Evolutionary conservation across 2,113 vertebrate species (phyloP).

Genomic region (Chascanopsetta lugubris): DNA sequence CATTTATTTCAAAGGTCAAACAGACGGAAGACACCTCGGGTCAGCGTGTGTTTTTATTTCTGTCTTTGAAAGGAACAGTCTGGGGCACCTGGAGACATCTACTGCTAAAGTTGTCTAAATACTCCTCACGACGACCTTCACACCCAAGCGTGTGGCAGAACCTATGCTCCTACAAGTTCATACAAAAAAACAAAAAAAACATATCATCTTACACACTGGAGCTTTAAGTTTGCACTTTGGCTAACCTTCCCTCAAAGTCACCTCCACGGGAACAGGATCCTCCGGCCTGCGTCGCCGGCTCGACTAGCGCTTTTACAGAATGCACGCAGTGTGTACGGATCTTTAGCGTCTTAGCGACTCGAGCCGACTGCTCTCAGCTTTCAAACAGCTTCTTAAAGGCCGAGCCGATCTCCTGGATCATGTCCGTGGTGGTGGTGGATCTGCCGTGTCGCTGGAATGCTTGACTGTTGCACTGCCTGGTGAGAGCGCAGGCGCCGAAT

Average conservation of each 20-base stretch:
- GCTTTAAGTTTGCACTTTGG: not conserved
- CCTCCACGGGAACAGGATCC: not conserved
- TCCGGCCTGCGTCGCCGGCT: not conserved
- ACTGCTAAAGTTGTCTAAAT: too few relatives aligned
- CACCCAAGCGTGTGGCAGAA: too few relatives aligned
- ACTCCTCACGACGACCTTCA: too few relatives aligned
- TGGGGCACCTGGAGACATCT: too few relatives aligned
- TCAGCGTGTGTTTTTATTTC: conserved; percentile 19
- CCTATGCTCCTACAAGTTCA: too few relatives aligned
- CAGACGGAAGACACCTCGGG: too few relatives aligned
- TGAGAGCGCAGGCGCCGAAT: conserved; percentile 90
- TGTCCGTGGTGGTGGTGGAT: conserved; percentile 92
- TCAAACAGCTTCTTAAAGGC: conserved; percentile 94
- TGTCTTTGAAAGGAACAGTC: too few relatives aligned
- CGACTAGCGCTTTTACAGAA: not conserved
- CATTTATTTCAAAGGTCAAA: conserved; percentile 45
- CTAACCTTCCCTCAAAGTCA: not conserved
- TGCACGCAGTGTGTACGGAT: conserved; percentile 1
- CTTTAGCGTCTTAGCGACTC: conserved; percentile 6
- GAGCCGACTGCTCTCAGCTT: conserved; percentile 76
- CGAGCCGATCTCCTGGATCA: conserved; percentile 91
- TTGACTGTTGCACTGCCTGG: conserved; percentile 90
- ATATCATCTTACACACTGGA: too few relatives aligned
- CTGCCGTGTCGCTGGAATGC: conserved; percentile 91
- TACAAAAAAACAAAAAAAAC: too few relatives aligned